These are phyloP conservation scores for Hydrolagus colliei DNA, from an alignment of 2,797 vertebrate genomes.

Conservation along the genomic window DNA sequence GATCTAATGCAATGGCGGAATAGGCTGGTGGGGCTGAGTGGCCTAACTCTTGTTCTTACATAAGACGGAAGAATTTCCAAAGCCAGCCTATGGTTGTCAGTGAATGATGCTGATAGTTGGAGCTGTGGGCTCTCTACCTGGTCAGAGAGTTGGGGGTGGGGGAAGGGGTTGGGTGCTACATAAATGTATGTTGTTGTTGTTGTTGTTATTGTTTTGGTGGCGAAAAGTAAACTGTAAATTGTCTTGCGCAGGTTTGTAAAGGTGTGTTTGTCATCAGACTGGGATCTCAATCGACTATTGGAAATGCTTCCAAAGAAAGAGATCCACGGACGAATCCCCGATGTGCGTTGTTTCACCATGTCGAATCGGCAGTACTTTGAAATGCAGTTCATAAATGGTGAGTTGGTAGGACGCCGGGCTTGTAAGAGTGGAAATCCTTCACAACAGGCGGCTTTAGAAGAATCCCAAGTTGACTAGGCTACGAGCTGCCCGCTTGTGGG, in stretches of 20 bases:
- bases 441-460: not conserved
- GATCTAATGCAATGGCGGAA: too few relatives aligned
- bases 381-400: slow-evolving; percentile 10
- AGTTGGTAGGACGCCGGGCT: not conserved
- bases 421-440: not conserved
- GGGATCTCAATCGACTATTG: not conserved
- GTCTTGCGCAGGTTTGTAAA: not conserved
- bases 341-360: not conserved
- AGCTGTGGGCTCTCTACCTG: too few relatives aligned
- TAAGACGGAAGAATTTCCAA: too few relatives aligned
- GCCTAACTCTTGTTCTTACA: too few relatives aligned
- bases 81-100: too few relatives aligned
- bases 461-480: not conserved
- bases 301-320: slow-evolving; percentile 13
- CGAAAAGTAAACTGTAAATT: not conserved
- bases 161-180: not conserved
- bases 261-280: not conserved
- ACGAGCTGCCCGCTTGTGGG: not conserved
- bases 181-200: not conserved
- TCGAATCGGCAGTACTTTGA: slow-evolving; percentile 1
- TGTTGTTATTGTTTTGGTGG: not conserved
- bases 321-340: not conserved
- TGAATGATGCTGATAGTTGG: too few relatives aligned
- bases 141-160: too few relatives aligned
- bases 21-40: too few relatives aligned